Base-by-base conservation (phyloP, 2,797 vertebrate species). In the Acanthopagrus latus region DNA sequence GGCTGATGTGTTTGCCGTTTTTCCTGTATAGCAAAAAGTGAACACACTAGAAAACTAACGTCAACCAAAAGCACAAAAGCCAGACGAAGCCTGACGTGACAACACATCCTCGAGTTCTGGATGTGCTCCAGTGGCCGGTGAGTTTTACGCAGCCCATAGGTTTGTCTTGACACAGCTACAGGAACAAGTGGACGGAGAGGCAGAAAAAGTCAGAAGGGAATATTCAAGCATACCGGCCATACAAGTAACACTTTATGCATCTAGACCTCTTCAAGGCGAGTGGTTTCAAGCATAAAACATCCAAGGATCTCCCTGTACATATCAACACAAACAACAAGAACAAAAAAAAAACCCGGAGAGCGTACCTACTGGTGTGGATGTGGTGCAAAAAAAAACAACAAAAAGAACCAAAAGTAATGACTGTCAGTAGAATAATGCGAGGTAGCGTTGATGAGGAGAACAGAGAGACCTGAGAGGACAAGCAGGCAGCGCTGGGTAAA, bases 401-500 rank as follows among this genome's bases (percentile, higher is more conserved):
- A 77, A 20, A 54, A 14, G 54, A 78, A 82, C 50, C 70, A 67
- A 79, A 10, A 55, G 68, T 14, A 86, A 62, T 13, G 38, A 74
- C 70, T 48, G 86, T 83, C 81, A 79, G 81, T 75, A 69, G 85
- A 85, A 74, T 74, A 76, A 89, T 71, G 89, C 71, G 91, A 93
- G 92, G 92, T 92, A 92, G 90, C 87, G 54, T 67, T 68, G 87
- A 90, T 83, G 83, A 81, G 62, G 58, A 81, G 78, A 69, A 68
- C 68, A 33, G 71, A 84, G 67, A 76, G 85, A 91, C 87, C 91
- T 90, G 91, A 92, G 91, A 89, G 89, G 80, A 88, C 38, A 73
- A 89, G 85, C 90, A 84, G 84, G 91, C 89, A 86, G 87, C 71
- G 78, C 79, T 72, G 86, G 82, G 82, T 84, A 90, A 86, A 92